Conservation (phyloP, 2,113 vertebrate genomes). For the Gymnorhina tibicen region DNA sequence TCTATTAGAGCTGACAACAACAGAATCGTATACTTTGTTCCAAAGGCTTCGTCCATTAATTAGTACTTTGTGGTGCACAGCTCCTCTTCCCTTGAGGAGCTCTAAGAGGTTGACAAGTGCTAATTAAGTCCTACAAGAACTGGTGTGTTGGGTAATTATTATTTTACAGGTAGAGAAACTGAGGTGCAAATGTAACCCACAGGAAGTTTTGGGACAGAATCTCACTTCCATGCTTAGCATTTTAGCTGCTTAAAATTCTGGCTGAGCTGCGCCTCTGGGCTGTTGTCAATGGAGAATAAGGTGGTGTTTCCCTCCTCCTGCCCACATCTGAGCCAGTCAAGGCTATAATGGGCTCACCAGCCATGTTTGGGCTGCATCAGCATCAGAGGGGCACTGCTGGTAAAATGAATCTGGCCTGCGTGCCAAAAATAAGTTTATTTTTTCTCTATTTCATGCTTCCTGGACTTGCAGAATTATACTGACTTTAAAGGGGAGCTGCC, state of each 20-base stretch:
- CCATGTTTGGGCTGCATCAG: background rate
- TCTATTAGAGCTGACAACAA: constrained; percentile 65
- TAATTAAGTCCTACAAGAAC: constrained; percentile 64
- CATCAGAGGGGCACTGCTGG: background rate
- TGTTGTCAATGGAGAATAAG: background rate
- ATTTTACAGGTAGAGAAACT: constrained; percentile 65
- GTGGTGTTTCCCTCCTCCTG: background rate
- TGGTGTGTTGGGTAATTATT: constrained; percentile 57
- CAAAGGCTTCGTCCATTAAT: constrained; percentile 59
- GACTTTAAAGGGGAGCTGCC: background rate
- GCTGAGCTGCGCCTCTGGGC: background rate
- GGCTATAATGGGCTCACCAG: background rate
- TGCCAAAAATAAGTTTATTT: constrained; percentile 31
- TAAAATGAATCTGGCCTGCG: background rate
- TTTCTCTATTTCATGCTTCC: background rate
- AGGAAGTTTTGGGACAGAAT: constrained; percentile 54
- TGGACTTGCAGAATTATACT: background rate
- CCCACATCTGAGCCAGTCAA: background rate
- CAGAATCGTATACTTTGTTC: constrained; percentile 43
- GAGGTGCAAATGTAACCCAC: constrained; percentile 59
- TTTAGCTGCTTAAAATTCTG: background rate
- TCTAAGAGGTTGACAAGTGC: constrained; percentile 60
- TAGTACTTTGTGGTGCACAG: constrained; percentile 50
- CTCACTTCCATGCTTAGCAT: background rate
- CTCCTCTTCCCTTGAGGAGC: constrained; percentile 61